A percentile compares a stretch with the other conserved stretches of the same genome.
Conservation (phyloP, 2,888 invertebrate species). For the Sacculina carcini region DNA sequence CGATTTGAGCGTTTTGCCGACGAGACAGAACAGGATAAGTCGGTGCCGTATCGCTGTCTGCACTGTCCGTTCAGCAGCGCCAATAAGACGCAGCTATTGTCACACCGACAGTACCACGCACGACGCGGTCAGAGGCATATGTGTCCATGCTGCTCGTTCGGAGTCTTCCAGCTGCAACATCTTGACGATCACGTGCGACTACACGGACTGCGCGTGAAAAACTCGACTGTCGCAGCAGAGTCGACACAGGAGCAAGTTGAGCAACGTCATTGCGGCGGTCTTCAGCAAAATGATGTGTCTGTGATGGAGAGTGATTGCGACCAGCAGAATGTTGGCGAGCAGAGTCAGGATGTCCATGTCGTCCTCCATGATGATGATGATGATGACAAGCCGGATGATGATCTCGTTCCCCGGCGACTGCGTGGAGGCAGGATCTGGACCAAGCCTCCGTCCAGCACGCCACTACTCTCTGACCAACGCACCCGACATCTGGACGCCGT, state of each 20-base stretch:
- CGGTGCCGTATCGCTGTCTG: slow-evolving; percentile 45
- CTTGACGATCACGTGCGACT: slow-evolving; percentile 59
- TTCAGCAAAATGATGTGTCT: too few species aligned
- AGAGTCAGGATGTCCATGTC: too few species aligned
- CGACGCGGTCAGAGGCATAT: slow-evolving; percentile 46
- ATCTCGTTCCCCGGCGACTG: too few species aligned
- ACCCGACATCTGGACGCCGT: slow-evolving; percentile 31
- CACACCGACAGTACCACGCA: slow-evolving; percentile 61
- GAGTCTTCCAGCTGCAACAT: slow-evolving; percentile 45
- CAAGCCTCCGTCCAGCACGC: slow-evolving; percentile 11
- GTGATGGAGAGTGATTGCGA: too few species aligned
- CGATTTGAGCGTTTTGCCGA: too few species aligned
- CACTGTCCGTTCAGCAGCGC: slow-evolving; percentile 62
- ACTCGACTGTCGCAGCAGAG: neutral
- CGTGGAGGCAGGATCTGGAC: too few species aligned
- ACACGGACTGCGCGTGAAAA: slow-evolving; percentile 27
- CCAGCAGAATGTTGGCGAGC: too few species aligned
- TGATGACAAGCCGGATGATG: too few species aligned
- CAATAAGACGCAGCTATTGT: slow-evolving; percentile 57
- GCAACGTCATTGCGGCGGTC: too few species aligned
- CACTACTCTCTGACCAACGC: slow-evolving; percentile 9
- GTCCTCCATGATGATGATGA: too few species aligned
- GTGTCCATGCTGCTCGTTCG: slow-evolving; percentile 54
- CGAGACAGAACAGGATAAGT: too few species aligned
- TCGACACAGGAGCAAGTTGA: slow-evolving; percentile 4